These are phyloP conservation scores for Polymixis flavicincta DNA, from an alignment of 2,888 invertebrate genomes.

Conservation along the genomic window DNA sequence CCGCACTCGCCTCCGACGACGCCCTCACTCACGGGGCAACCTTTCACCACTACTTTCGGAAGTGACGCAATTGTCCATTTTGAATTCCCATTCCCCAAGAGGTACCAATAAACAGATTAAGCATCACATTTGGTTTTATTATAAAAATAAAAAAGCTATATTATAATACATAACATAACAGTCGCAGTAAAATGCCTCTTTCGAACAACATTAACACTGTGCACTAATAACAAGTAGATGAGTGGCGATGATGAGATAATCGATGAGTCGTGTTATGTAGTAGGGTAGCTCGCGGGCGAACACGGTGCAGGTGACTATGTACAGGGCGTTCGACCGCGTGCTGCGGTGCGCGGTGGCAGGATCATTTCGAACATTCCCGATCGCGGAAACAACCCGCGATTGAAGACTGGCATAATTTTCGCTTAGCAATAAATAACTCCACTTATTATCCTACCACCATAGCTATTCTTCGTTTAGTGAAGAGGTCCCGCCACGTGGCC, in stretches of 20 bases:
- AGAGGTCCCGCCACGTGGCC: slow-evolving; percentile 88
- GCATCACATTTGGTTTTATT: slow-evolving; percentile 87
- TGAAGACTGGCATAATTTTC: slow-evolving; percentile 64
- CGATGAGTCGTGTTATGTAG: slow-evolving; percentile 73
- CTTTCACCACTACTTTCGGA: slow-evolving; percentile 88
- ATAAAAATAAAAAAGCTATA: slow-evolving; percentile 87
- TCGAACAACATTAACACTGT: slow-evolving; percentile 87
- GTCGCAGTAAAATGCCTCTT: slow-evolving; percentile 86
- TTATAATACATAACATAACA: slow-evolving; percentile 89
- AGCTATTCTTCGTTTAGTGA: slow-evolving; percentile 79
- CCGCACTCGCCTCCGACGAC: slow-evolving; percentile 64
- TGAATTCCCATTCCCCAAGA: slow-evolving; percentile 69
- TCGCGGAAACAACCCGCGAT: slow-evolving; percentile 33
- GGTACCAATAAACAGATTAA: slow-evolving; percentile 79
- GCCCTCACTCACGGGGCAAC: slow-evolving; percentile 78
- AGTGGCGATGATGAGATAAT: slow-evolving; percentile 79
- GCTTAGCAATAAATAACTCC: slow-evolving; percentile 80
- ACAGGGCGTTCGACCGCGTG: slow-evolving; percentile 80
- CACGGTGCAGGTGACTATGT: slow-evolving; percentile 83
- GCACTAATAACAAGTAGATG: slow-evolving; percentile 89
- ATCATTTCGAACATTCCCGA: slow-evolving; percentile 46
- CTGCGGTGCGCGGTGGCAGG: slow-evolving; percentile 69
- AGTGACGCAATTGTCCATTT: slow-evolving; percentile 78
- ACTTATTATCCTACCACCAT: slow-evolving; percentile 78
- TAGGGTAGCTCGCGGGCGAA: slow-evolving; percentile 73